Percentiles rank a stretch among this genome's conserved stretches.
Evolutionary conservation across 2,113 vertebrate genomes (phyloP).

Genomic region (Phoxinus phoxinus): DNA sequence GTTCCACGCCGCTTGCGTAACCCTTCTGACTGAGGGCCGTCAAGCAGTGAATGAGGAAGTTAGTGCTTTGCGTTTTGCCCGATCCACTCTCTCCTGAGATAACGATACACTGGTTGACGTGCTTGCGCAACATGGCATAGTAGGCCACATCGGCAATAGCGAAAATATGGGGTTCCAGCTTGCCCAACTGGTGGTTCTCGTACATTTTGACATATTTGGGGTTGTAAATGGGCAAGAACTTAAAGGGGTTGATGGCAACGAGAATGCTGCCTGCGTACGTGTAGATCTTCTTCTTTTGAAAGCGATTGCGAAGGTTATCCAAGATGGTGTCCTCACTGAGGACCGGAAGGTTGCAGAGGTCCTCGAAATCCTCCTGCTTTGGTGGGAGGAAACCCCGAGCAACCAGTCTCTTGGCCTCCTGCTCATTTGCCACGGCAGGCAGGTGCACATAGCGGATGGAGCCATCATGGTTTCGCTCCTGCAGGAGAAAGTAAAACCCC

Average conservation of each 20-base stretch:
- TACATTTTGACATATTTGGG: slow-evolving; percentile 99
- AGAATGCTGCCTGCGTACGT: slow-evolving; percentile 97
- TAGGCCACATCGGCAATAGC: slow-evolving; percentile 96
- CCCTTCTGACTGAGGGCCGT: slow-evolving; percentile 97
- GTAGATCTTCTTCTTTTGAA: slow-evolving; percentile 94
- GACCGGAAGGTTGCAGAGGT: slow-evolving; percentile 91
- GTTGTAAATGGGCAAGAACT: slow-evolving; percentile 98
- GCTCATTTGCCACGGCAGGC: slow-evolving; percentile 78
- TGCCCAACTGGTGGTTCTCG: slow-evolving; percentile 95
- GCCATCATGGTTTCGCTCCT: slow-evolving; percentile 89
- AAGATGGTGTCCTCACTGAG: slow-evolving; percentile 89
- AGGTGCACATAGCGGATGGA: slow-evolving; percentile 86
- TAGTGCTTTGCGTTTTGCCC: slow-evolving; percentile 97
- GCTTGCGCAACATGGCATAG: slow-evolving; percentile 94
- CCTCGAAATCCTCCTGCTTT: slow-evolving; percentile 87
- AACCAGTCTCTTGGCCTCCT: slow-evolving; percentile 80
- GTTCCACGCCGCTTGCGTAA: slow-evolving; percentile 95
- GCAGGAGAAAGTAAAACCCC: slow-evolving; percentile 94
- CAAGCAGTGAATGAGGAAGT: slow-evolving; percentile 98
- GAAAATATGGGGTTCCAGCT: slow-evolving; percentile 97
- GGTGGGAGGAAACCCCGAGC: slow-evolving; percentile 92
- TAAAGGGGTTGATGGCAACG: slow-evolving; percentile 96
- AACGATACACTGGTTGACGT: slow-evolving; percentile 94
- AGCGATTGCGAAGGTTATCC: slow-evolving; percentile 87
- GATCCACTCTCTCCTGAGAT: slow-evolving; percentile 98